phyloP scores from a whole-genome alignment of 2,888 invertebrate genomes.

The Camponotus fellah region DNA sequence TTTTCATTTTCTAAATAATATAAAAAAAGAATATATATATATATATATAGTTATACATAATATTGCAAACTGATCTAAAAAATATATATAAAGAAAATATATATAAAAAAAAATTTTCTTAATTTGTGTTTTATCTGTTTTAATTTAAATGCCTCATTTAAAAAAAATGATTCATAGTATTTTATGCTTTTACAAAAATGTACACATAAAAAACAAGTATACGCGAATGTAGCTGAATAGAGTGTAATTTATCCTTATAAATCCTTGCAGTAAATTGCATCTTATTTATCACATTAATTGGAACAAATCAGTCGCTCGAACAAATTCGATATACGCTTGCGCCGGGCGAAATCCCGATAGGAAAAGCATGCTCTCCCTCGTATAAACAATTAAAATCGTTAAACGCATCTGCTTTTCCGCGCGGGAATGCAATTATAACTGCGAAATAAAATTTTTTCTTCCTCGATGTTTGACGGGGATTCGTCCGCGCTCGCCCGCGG shows the following conservation, averaged over 20 bases:
- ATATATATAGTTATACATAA: neutral
- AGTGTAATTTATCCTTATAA: neutral
- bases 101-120: neutral
- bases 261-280: neutral
- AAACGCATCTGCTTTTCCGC: conserved; percentile 20
- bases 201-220: neutral
- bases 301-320: conserved; percentile 14
- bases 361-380: neutral
- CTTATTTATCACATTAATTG: conserved; percentile 27
- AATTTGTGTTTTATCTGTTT: neutral
- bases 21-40: neutral
- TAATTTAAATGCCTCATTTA: neutral
- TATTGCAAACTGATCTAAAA: neutral
- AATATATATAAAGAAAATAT: no score
- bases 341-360: neutral
- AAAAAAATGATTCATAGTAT: neutral
- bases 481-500: conserved; percentile 21
- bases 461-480: conserved; percentile 8
- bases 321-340: neutral
- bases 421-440: conserved; percentile 41
- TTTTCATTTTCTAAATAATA: neutral
- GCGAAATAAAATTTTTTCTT: conserved; percentile 37
- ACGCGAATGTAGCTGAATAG: neutral
- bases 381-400: conserved; percentile 43
- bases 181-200: neutral